A percentile compares a stretch with the other conserved stretches of the same genome.
phyloP scores from a whole-genome alignment of 2,113 vertebrate genomes.

The Burhinus oedicnemus region DNA sequence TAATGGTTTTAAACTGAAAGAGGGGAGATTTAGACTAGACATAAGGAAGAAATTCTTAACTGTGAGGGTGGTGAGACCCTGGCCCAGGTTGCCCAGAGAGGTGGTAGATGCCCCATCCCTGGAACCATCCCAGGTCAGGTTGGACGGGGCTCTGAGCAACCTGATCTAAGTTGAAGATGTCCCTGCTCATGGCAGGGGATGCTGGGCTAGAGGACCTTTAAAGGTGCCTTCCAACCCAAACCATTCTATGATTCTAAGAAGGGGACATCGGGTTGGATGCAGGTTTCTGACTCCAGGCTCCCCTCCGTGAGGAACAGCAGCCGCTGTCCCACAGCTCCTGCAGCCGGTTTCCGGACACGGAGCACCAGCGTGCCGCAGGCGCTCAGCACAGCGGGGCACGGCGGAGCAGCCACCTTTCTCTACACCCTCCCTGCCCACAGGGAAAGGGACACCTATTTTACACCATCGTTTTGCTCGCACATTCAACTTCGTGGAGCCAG shows the following conservation, averaged over 20 bases:
- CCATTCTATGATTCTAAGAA: neutral
- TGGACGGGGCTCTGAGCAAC: too few species aligned
- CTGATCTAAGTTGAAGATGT: neutral
- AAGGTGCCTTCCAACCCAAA: neutral
- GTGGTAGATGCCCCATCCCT: too few species aligned
- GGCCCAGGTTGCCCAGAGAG: too few species aligned
- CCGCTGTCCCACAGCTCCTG: neutral
- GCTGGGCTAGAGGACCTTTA: neutral
- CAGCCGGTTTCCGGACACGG: neutral
- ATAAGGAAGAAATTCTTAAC: too few species aligned
- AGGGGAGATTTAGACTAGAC: too few species aligned
- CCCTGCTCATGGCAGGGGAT: neutral
- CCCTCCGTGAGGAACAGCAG: neutral
- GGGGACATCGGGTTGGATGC: fast-evolving
- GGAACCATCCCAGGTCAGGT: too few species aligned
- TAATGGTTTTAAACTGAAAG: too few species aligned
- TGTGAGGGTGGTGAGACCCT: too few species aligned
- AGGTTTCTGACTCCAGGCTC: neutral
- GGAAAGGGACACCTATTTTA: neutral
- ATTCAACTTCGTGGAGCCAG: neutral
- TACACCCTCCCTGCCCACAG: neutral
- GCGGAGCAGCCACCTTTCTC: neutral
- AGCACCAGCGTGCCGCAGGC: neutral
- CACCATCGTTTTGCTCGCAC: fast-evolving
- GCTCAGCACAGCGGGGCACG: too few species aligned